Base-by-base conservation (phyloP, 2,797 vertebrate genomes). In the Lagocephalus sceleratus region DNA sequence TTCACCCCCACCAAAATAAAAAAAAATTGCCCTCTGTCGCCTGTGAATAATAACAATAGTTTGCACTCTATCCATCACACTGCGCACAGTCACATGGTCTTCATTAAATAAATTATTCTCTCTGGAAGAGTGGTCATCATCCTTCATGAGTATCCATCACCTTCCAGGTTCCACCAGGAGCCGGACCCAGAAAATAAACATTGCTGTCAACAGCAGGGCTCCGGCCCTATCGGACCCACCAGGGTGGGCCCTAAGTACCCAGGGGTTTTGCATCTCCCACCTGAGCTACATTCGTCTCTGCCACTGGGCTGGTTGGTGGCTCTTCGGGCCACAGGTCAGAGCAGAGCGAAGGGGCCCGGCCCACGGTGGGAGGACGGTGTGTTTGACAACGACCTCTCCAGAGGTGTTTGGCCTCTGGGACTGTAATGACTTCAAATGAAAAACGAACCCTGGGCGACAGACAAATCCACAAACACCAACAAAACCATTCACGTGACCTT, bases 81-180 rank as follows among this genome's bases (percentile, higher is more conserved):
- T 82, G 77, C 73, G 86, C 83, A 78, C 87, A 75, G 80, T 89
- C 90, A 91, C 86, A 81, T 87, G 88, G 81, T 87, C 90, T 91
- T 95, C 85, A 88, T 93, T 94, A 90, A 92, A 94, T 94, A 93
- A 95, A 96, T 96, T 94, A 93, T 86, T 90, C 91, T 94, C 91
- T 93, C 94, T 94, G 93, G 92, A 94, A 94, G 92, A 94, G 89
- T 91, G 89, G 94, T 96, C 93, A 95, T 96, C 89, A 79, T 85
- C 78, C 83, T 81, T 85, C 87, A 84, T 93, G 93, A 91, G 88
- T 91, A 95, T 95, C 90, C 90, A 92, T 94, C 92, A 93, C 83
- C 78, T 53, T 79, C 75, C 35, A n/a, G 75, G 81, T 92, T 84
- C 80, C 88, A 84, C 89, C 80, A 91, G 86, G 81, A 87, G 85